Percentiles rank a stretch among this genome's conserved stretches.
These are phyloP conservation scores for Stramonita haemastoma DNA, from an alignment of 2,888 invertebrate genomes.

Conservation along the genomic window DNA sequence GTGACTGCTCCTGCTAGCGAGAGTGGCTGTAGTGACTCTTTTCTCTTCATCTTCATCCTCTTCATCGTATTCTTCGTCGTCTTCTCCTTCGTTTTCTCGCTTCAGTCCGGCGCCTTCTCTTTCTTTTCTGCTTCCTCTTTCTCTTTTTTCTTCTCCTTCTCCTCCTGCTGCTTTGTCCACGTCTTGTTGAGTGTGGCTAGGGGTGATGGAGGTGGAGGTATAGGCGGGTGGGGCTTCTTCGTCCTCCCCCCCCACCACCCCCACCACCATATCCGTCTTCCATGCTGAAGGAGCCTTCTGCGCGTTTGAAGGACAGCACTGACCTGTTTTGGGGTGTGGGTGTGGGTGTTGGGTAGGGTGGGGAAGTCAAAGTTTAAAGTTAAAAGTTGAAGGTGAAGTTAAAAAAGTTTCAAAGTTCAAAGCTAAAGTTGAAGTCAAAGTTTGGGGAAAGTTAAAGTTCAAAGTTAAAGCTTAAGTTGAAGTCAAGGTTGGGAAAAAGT, in stretches of 20 bases:
- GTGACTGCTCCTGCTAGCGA: not conserved
- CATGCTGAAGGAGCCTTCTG: not conserved
- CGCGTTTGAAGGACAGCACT: not conserved
- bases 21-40: too few relatives aligned
- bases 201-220: constrained; percentile 7
- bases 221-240: constrained; percentile 20
- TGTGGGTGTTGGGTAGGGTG: not conserved
- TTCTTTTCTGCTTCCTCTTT: not conserved
- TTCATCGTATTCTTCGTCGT: not conserved
- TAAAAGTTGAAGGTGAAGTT: too few relatives aligned
- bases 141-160: too few relatives aligned
- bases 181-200: not conserved
- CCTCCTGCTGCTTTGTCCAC: not conserved
- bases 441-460: not conserved
- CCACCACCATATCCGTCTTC: not conserved
- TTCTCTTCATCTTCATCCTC: not conserved
- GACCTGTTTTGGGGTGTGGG: not conserved
- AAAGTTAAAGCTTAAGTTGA: too few relatives aligned
- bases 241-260: not conserved
- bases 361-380: too few relatives aligned
- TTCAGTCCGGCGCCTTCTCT: not conserved
- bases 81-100: not conserved
- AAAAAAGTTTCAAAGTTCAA: not conserved
- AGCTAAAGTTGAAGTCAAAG: too few relatives aligned
- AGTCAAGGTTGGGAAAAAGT: not conserved